Conservation (phyloP, 2,888 invertebrate genomes). For the Brenthis hecate region DNA sequence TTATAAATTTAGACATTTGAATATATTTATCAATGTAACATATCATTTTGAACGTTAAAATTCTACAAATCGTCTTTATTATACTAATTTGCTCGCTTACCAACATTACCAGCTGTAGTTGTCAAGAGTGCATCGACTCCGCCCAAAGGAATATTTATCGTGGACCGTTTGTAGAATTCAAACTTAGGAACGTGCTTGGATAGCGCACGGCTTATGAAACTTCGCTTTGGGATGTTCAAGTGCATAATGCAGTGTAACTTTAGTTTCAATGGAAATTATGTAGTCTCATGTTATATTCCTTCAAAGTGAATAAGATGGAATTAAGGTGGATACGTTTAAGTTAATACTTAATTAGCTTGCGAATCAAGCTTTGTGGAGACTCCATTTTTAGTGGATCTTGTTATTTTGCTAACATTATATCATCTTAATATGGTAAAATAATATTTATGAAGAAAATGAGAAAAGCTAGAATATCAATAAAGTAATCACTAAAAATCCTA, state of each 20-base stretch:
- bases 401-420: background rate
- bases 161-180: conserved; percentile 44
- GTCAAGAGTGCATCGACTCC: conserved; percentile 44
- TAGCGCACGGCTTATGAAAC: conserved; percentile 37
- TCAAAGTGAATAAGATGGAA: conserved; percentile 9
- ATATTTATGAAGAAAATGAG: too few relatives aligned
- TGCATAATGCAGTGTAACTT: conserved; percentile 28
- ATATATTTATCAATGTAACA: too few relatives aligned
- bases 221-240: conserved; percentile 30
- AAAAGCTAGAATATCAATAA: too few relatives aligned
- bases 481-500: too few relatives aligned
- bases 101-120: background rate
- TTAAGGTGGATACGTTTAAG: conserved; percentile 5
- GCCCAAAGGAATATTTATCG: conserved; percentile 56
- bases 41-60: too few relatives aligned
- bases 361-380: background rate
- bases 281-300: conserved; percentile 8
- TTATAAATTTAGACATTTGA: too few relatives aligned
- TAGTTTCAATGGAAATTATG: conserved; percentile 22
- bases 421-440: too few relatives aligned
- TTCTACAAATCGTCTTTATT: background rate
- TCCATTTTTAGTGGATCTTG: background rate
- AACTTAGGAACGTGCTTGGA: conserved; percentile 42
- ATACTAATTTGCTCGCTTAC: background rate
- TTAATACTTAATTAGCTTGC: conserved; percentile 7